Evolutionary conservation across 2,113 vertebrate genomes (phyloP), one percentile per base, ranked within the genome.

Genomic region (Chionis minor): DNA sequence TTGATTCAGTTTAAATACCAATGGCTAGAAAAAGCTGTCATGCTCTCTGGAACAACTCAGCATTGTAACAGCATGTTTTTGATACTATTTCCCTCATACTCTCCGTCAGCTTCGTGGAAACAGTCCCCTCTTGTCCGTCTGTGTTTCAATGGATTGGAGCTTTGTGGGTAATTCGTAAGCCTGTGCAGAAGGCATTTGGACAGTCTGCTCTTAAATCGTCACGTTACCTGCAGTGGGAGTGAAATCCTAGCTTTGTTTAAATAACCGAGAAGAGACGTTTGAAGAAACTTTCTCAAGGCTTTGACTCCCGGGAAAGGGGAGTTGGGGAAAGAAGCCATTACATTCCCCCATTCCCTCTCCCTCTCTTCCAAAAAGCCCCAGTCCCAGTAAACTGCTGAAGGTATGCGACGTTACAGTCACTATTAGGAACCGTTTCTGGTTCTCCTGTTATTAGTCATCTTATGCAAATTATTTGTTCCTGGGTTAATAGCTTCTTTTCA

Each of bases 401-500:
- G 1, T 42, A 3, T 2, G 21, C 8, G 61, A 9, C 2, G 2
- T 81, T 95, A 38, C n/a, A 81, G 69, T 79, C 47, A 12, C 86
- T 61, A 2, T 44, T 0, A 1, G 44, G 70, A 96, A 23, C 28
- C 61, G 17, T 89, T 91, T 86, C 61, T 89, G 74, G 27, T 80
- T 61, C 58, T 91, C 35, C 65, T 90, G 28, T 42, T 87, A 32
- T 55, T 84, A 23, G 52, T 87, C 56, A 18, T 75, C 23, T 52
- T 75, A 55, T 15, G 47, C 88, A 82, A 91, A 77, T 63, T 47
- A 73, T 79, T 92, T 92, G 61, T 77, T 83, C 95, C 54, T 67
- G 84, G 52, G 35, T 69, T 82, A 74, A 42, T 45, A 52, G 81
- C 55, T 77, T 69, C 58, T 73, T 82, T 83, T 72, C 86, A 47